Base-by-base conservation (phyloP, 2,888 invertebrate genomes). In the Lepas anatifera region DNA sequence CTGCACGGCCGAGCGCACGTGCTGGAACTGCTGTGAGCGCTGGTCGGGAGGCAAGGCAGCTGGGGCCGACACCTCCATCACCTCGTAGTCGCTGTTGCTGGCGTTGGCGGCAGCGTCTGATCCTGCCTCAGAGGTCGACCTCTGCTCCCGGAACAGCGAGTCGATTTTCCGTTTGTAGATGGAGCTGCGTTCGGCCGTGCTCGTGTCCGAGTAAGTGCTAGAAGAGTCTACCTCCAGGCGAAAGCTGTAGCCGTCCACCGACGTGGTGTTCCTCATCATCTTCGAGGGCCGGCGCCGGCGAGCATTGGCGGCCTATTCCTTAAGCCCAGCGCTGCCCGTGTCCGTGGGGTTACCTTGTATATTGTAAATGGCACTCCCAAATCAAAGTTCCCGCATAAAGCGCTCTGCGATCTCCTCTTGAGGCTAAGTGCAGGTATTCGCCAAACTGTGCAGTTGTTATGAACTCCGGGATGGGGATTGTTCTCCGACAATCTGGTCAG, bases 81-180 rank as follows among this genome's bases (percentile, higher is more conserved):
- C 63, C 70, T 73, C 73, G 27, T 66, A 66, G 66, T 66, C 37
- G 39, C 66, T 66, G 66, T 41, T 66, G n/a, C 41, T 66, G 39
- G 66, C 66, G n/a, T n/a, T n/a, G 37, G 66, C 39, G 25, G 66
- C 39, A 18, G 37, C 27, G 66, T 37, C 66, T 16, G 66, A 37
- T n/a, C 66, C 11, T 35, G 3, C n/a, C 11, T 37, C 25, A n/a
- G n/a, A n/a, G 27, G n/a, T 32, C 64, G 63, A 64, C 35, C 73
- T 68, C 67, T 72, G 67, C 67, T 72, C 71, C 18, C 73, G 69
- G 69, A 93, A 93, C 81, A 93, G 87, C 35, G 90, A 86, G 81
- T 93, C 93, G 77, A 93, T 93, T 79, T 89, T 87, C 77, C 89
- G 87, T 80, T 90, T 91, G 81, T 90, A 90, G 72, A 87, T 83